Conservation (phyloP, 2,797 vertebrate genomes). For the Enteromius fasciolatus region DNA sequence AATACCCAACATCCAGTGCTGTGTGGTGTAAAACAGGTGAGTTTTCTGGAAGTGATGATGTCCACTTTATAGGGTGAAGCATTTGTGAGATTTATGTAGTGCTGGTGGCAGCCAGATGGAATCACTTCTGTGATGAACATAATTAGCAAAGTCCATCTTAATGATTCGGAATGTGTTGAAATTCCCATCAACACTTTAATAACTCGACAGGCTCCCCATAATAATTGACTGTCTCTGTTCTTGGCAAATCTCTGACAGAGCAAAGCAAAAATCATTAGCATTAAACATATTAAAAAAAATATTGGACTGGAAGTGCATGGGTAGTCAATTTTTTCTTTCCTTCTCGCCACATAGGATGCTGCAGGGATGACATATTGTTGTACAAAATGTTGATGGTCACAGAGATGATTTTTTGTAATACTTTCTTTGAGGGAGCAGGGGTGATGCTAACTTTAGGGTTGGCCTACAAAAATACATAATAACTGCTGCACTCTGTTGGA, state of each 20-base stretch:
- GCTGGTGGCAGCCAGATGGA: slow-evolving; percentile 40
- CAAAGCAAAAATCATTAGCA: slow-evolving; percentile 22
- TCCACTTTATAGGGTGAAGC: slow-evolving; percentile 44
- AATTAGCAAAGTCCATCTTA: slow-evolving; percentile 50
- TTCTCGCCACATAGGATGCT: neutral
- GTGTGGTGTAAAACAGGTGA: slow-evolving; percentile 44
- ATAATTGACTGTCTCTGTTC: slow-evolving; percentile 28
- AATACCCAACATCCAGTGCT: slow-evolving; percentile 7
- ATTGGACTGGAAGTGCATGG: neutral
- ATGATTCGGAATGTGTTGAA: slow-evolving; percentile 34
- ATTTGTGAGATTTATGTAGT: slow-evolving; percentile 50
- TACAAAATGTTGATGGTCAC: neutral
- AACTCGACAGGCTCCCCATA: slow-evolving; percentile 21
- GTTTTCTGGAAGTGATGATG: slow-evolving; percentile 48
- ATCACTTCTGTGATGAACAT: slow-evolving; percentile 41
- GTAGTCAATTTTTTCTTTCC: neutral
- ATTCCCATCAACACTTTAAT: slow-evolving; percentile 43
- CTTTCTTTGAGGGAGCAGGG: neutral
- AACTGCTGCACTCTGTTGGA: neutral
- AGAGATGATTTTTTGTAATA: neutral
- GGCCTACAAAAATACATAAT: slow-evolving; percentile 4
- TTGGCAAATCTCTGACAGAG: slow-evolving; percentile 5
- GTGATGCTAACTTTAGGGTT: neutral
- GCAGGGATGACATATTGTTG: neutral
- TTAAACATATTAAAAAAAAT: neutral